Evolutionary conservation across 2,888 invertebrate genomes (phyloP).

Genomic region (Ferrisia virgata): DNA sequence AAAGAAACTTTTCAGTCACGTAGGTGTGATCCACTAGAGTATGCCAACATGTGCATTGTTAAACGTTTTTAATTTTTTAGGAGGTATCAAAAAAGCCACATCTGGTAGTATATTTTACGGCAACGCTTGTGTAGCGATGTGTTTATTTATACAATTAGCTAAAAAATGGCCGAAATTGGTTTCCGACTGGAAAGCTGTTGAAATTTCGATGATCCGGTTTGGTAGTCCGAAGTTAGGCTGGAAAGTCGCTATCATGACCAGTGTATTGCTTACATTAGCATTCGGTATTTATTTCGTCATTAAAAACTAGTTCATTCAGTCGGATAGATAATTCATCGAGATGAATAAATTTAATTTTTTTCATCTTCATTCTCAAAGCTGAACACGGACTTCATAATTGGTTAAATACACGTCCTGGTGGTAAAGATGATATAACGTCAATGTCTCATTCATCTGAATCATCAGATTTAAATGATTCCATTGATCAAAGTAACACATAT

Average conservation of each 20-base stretch:
- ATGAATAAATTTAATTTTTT: background rate
- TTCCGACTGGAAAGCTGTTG: conserved; percentile 48
- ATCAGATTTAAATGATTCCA: conserved; percentile 2
- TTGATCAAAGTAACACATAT: conserved; percentile 41
- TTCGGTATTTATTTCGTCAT: conserved; percentile 47
- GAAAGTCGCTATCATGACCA: conserved; percentile 48
- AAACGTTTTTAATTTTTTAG: conserved; percentile 43
- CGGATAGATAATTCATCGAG: background rate
- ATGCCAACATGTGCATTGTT: background rate
- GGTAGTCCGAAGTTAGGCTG: conserved; percentile 48
- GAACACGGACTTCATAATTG: conserved; percentile 49
- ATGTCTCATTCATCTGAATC: conserved; percentile 46
- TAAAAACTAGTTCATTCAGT: background rate
- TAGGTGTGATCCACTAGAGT: background rate
- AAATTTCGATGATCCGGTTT: conserved; percentile 48
- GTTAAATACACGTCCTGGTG: conserved; percentile 48
- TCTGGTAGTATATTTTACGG: conserved; percentile 50
- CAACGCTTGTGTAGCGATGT: conserved; percentile 49
- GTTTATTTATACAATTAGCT: conserved; percentile 48
- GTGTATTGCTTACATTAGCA: conserved; percentile 48
- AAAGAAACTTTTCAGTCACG: background rate
- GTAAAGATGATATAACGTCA: conserved; percentile 48
- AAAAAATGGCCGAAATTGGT: conserved; percentile 49
- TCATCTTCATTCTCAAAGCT: conserved; percentile 47
- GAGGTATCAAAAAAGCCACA: conserved; percentile 50